Conservation (phyloP, 2,888 invertebrate species). For the Drosophila imparisetae region DNA sequence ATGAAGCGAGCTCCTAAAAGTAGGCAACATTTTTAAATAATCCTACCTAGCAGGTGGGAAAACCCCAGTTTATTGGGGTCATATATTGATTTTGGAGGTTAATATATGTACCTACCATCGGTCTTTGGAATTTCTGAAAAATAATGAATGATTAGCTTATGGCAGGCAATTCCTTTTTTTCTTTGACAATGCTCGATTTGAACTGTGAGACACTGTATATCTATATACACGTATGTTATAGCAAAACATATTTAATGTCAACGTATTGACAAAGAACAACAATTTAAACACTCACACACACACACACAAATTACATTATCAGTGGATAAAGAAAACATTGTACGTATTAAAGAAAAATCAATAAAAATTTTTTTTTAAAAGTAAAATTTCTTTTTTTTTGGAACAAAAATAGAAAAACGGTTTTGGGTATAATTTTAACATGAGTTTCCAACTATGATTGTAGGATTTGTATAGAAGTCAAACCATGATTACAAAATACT, state of each 20-base stretch:
- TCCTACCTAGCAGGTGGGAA: no score
- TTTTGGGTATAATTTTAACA: not conserved
- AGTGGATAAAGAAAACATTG: slow-evolving; percentile 36
- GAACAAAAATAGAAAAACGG: no score
- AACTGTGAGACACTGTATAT: slow-evolving; percentile 49
- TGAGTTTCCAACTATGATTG: not conserved
- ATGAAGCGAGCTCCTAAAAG: no score
- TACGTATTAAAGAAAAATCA: slow-evolving; percentile 48
- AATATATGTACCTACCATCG: no score
- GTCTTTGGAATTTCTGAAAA: no score
- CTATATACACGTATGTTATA: slow-evolving; percentile 34
- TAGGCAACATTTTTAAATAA: no score
- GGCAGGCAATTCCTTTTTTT: no score
- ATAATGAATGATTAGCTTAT: no score
- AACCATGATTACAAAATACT: not conserved
- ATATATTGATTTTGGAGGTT: no score
- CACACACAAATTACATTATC: slow-evolving; percentile 38
- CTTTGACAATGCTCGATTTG: no score
- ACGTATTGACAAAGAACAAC: slow-evolving; percentile 30
- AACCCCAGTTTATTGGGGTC: no score
- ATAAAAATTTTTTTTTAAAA: slow-evolving; percentile 32
- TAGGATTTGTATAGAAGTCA: not conserved
- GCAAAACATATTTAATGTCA: slow-evolving; percentile 34
- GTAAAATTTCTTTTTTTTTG: not conserved
- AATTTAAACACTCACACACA: slow-evolving; percentile 11